Conservation (phyloP, 2,797 vertebrate genomes). For the Triplophysa bombifrons region DNA sequence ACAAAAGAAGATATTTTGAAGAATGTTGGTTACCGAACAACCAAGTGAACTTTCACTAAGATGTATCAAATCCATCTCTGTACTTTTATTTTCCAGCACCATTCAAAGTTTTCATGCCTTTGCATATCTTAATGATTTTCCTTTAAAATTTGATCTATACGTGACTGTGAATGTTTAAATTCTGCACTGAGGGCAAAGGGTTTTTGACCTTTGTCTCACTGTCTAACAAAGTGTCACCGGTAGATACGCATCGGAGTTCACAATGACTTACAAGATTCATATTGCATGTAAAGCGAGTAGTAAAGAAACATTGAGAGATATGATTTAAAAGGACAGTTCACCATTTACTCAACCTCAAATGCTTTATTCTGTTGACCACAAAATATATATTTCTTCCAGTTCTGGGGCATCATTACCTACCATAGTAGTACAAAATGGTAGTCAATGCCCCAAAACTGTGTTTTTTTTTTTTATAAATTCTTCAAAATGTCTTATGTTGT, state of each 20-base stretch:
- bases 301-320: not conserved
- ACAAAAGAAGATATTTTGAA: no score
- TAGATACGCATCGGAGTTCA: not conserved
- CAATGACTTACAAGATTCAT: not conserved
- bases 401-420: no score
- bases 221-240: not conserved
- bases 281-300: not conserved
- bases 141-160: not conserved
- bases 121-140: not conserved
- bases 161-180: not conserved
- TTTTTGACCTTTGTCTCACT: constrained; percentile 11
- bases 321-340: not conserved
- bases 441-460: no score
- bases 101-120: constrained; percentile 2
- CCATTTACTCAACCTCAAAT: no score
- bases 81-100: not conserved
- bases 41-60: no score
- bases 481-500: no score
- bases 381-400: no score
- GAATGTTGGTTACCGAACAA: no score
- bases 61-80: not conserved
- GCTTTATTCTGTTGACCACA: no score
- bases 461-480: no score
- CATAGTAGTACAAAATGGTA: no score
- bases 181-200: not conserved